Conservation (phyloP, 2,888 invertebrate species). For the Ferdinandea cuprea region DNA sequence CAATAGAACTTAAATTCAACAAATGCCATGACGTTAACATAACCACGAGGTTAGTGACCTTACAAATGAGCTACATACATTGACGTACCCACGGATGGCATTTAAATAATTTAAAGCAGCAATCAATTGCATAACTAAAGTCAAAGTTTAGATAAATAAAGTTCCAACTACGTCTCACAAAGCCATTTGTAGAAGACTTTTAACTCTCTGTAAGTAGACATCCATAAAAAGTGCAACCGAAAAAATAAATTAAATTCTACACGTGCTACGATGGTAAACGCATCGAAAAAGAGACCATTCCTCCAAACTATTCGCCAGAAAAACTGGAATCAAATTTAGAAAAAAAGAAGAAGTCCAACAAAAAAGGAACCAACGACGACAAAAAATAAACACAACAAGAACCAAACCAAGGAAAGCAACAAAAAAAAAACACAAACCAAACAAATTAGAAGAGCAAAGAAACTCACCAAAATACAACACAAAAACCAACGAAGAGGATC, state of each 20-base stretch:
- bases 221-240: conserved; percentile 19
- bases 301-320: conserved; percentile 51
- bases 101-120: not conserved
- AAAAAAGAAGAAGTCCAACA: too few relatives aligned
- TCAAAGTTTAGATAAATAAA: not conserved
- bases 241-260: conserved; percentile 64
- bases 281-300: conserved; percentile 38
- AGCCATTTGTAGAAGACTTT: not conserved
- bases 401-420: not conserved
- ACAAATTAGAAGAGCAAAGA: conserved; percentile 61
- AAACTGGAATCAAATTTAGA: conserved; percentile 67
- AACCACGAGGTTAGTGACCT: not conserved
- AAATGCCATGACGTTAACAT: too few relatives aligned
- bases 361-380: conserved; percentile 56
- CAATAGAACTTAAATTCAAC: too few relatives aligned
- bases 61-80: not conserved
- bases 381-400: conserved; percentile 59
- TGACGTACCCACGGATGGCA: not conserved
- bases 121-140: not conserved
- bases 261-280: conserved; percentile 53
- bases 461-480: conserved; percentile 28
- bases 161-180: not conserved
- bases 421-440: conserved; percentile 13
- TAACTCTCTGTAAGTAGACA: not conserved
- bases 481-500: conserved; percentile 47